These are phyloP conservation scores for zebrafish (Danio rerio) DNA, from an alignment of 2,113 vertebrate species.

Conservation along the genomic window DNA sequence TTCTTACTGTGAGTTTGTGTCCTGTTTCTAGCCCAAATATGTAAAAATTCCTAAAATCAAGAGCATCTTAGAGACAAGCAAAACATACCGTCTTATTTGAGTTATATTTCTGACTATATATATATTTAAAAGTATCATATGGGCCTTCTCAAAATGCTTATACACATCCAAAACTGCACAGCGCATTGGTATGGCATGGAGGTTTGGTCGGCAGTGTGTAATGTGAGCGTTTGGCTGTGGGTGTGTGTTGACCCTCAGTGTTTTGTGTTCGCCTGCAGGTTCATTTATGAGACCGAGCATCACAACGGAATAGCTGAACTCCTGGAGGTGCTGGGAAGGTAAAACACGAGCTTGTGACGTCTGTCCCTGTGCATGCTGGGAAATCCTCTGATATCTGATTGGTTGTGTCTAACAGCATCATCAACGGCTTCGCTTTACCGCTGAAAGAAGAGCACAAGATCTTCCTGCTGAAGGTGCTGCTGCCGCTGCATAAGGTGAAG, in stretches of 20 bases:
- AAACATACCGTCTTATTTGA: too few species aligned
- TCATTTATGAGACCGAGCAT: slow-evolving; percentile 99
- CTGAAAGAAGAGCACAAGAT: slow-evolving; percentile 99
- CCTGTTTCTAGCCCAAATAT: too few species aligned
- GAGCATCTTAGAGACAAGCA: too few species aligned
- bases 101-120: too few species aligned
- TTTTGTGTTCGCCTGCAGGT: slow-evolving; percentile 75
- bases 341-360: slow-evolving; percentile 15
- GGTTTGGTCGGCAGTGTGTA: too few species aligned
- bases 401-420: slow-evolving; percentile 83
- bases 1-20: too few species aligned
- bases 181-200: too few species aligned
- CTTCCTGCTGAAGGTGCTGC: slow-evolving; percentile 94
- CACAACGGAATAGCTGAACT: slow-evolving; percentile 98
- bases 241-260: background rate
- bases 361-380: background rate
- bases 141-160: too few species aligned
- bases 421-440: slow-evolving; percentile 98
- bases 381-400: background rate
- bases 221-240: too few species aligned
- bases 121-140: too few species aligned
- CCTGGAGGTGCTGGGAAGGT: slow-evolving; percentile 99
- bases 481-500: slow-evolving; percentile 99
- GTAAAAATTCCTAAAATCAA: too few species aligned
- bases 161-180: too few species aligned